These are phyloP conservation scores for Anaspis maculata DNA, from an alignment of 2,888 invertebrate species.

Conservation along the genomic window DNA sequence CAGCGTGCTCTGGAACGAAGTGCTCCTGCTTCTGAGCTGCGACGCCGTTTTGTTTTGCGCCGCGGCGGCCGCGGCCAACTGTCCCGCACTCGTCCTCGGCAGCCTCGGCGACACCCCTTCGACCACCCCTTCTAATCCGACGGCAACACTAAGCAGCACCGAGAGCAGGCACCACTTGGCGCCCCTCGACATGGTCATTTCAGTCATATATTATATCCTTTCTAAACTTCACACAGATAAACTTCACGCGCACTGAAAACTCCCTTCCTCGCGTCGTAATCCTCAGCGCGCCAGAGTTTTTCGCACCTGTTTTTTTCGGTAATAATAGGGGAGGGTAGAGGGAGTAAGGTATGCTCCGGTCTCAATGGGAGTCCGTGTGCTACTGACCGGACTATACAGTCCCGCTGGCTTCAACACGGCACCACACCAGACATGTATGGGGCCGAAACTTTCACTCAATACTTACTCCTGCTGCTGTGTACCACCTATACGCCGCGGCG, in stretches of 20 bases:
- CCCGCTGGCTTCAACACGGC: conserved; percentile 19
- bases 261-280: too few relatives aligned
- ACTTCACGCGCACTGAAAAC: too few relatives aligned
- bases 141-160: conserved; percentile 24
- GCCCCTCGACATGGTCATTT: conserved; percentile 28
- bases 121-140: conserved; percentile 21
- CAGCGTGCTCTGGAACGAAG: conserved; percentile 22
- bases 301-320: conserved; percentile 30
- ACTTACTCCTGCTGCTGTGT: too few relatives aligned
- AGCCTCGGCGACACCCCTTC: conserved; percentile 42
- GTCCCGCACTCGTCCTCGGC: conserved; percentile 53
- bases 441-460: conserved; percentile 26
- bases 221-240: background rate
- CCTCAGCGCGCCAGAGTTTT: background rate
- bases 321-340: too few relatives aligned
- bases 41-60: conserved; percentile 38
- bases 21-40: conserved; percentile 28
- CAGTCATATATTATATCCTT: conserved; percentile 8
- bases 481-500: too few relatives aligned
- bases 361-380: conserved; percentile 37
- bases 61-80: conserved; percentile 42
- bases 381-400: conserved; percentile 40
- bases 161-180: conserved; percentile 34
- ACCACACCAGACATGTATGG: conserved; percentile 17
- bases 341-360: conserved; percentile 22